Base-by-base conservation (phyloP, 2,888 invertebrate species). In the Endotricha flammealis region DNA sequence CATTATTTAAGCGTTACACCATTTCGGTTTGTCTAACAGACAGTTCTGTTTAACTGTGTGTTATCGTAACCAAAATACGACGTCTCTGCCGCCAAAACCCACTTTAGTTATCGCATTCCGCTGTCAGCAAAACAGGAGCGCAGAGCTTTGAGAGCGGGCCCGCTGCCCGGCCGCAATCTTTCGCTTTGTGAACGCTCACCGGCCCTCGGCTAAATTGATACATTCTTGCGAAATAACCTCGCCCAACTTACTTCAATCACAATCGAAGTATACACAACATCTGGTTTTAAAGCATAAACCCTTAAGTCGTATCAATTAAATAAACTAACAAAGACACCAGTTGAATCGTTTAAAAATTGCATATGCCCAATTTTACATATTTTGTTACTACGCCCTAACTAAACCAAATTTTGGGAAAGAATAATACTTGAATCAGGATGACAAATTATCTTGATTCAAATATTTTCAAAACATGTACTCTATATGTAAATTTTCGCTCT, bases 211-310 rank as follows among this genome's bases (percentile, higher is more conserved):
- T 74, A 76, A 78, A 82, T 76, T 75, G 78, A 81, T 78, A 83
- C 78, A 74, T 75, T 75, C 72, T 81, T 81, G 80, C 79, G 78
- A 81, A 82, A 82, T 70, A 77, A 72, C 78, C 79, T 79, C 76
- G 76, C 72, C 71, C 72, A 79, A 78, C 75, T 77, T 78, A 79
- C 72, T 74, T 44, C 64, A 73, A 75, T 74, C 59, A 62, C 76
- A 75, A 77, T 74, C 69, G 62, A 64, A 71, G 61, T 64, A 63
- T 59, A 68, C 58, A 59, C 62, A 57, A 51, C 35, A 35, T 29
- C 22, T 23, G 13, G 29, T 12, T 23, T 13, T 17, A 27, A n/a
- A 20, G 20, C 20, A 20, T n/a, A n/a, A n/a, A n/a, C n/a, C n/a
- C n/a, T n/a, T n/a, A n/a, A n/a, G n/a, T n/a, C n/a, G n/a, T n/a